These are phyloP conservation scores for Pelosia muscerda DNA, from an alignment of 2,888 invertebrate species.

Conservation along the genomic window DNA sequence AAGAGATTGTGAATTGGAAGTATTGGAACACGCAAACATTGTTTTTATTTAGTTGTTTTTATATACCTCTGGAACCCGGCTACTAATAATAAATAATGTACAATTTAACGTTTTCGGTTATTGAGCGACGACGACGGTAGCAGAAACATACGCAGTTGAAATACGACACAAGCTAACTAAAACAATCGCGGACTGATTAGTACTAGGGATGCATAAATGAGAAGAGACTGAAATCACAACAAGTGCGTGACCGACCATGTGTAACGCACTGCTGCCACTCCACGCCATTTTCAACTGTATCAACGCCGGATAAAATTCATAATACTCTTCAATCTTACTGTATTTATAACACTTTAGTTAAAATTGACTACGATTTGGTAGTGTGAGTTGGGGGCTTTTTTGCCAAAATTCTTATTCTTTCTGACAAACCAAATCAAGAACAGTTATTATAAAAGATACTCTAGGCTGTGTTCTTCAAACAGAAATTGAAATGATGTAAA, in stretches of 20 bases:
- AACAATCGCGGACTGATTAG: background rate
- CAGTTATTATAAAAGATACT: background rate
- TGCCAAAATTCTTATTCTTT: background rate
- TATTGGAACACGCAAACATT: no score
- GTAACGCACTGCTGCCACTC: background rate
- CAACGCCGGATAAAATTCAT: background rate
- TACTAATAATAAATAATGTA: no score
- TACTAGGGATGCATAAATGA: background rate
- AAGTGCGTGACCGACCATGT: background rate
- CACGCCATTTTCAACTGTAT: background rate
- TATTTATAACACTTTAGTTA: background rate
- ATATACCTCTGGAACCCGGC: no score
- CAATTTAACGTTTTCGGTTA: no score
- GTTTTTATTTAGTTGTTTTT: no score
- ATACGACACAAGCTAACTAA: background rate
- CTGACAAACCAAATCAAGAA: background rate
- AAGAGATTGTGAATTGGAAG: no score
- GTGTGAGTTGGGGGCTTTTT: background rate
- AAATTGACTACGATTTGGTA: background rate
- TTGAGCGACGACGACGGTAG: no score
- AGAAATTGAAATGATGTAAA: background rate
- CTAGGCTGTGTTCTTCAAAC: background rate
- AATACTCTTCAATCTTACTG: background rate
- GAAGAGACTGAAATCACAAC: background rate
- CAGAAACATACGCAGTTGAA: background rate